Percentiles rank a stretch among this genome's conserved stretches.
Conservation (phyloP, 1,140 invertebrate genomes). For the Penaeus vannamei region DNA sequence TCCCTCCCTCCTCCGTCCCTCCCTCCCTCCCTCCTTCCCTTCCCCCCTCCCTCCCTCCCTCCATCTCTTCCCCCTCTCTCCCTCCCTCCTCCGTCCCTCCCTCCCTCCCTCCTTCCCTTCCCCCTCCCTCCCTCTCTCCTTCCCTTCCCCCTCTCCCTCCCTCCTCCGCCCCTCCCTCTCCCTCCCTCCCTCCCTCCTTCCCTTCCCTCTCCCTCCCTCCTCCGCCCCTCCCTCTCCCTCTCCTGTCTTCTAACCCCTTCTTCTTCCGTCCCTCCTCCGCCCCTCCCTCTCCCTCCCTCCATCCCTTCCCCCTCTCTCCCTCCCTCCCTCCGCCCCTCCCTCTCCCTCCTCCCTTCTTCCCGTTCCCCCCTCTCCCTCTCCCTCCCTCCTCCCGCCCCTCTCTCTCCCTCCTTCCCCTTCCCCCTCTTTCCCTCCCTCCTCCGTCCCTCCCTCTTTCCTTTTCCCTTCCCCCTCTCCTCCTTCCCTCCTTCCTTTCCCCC, state of each 20-base stretch:
- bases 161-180: neutral
- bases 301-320: neutral
- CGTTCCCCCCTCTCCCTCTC: conserved; percentile 31
- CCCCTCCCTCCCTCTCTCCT: neutral
- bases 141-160: neutral
- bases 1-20: neutral
- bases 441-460: neutral
- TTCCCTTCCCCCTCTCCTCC: neutral
- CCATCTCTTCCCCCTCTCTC: neutral
- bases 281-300: neutral
- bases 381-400: conserved; percentile 13
- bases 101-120: neutral
- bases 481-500: too few relatives aligned
- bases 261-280: neutral
- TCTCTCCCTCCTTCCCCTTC: conserved; percentile 5
- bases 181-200: neutral
- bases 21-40: neutral
- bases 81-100: neutral
- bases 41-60: neutral
- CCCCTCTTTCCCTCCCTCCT: conserved; percentile 25
- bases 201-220: neutral
- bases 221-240: neutral
- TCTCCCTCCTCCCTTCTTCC: too few relatives aligned
- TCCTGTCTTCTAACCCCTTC: too few relatives aligned
- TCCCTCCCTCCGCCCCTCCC: neutral